Base-by-base conservation (phyloP, 1,140 invertebrate genomes). In the Venustaconcha ellipsiformis region DNA sequence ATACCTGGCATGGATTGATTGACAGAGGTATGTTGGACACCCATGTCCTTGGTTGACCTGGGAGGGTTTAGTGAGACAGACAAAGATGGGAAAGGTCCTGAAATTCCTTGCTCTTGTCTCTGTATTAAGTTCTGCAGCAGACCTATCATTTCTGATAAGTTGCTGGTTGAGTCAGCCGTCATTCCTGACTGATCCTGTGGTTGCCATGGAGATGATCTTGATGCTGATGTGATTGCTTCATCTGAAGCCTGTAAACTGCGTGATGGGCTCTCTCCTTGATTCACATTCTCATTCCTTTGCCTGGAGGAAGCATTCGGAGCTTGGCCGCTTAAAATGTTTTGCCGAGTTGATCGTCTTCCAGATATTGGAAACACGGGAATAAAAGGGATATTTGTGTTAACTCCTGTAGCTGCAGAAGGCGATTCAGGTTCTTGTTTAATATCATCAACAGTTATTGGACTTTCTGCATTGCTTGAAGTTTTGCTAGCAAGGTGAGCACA, bases 81-180 rank as follows among this genome's bases (percentile, higher is more conserved):
- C 37, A 76, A 18, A 23, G 57, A 57, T 8, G 75, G 75, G 37
- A 66, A 58, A 11, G 48, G 57, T n/a, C 62, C 37, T 8, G 55
- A 20, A 5, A 23, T 20, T 48, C 30, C 30, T 26, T 84, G 80
- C 55, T 80, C 74, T 12, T 81, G 79, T 14, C 72, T 69, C 26
- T 80, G 76, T 12, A 81, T 73, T 12, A 81, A 63, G 14, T 57
- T 80, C 60, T 84, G 83, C 14, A 84, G 72, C 13, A 68, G 73
- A 59, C 78, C 80, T 62, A 84, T 72, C 26, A 84, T 72, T 60
- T 83, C 83, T 1, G 81, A 78, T 60, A 84, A 57, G 57, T 78
- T 82, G 67, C 79, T 84, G 14, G 83, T 84, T 12, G 83, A 84
- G 71, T 84, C 83, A 20, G 83, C 81, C 48, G 68, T 76, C 72